Evolutionary conservation across 2,113 vertebrate genomes (phyloP).

Genomic region (Hydropotes inermis): DNA sequence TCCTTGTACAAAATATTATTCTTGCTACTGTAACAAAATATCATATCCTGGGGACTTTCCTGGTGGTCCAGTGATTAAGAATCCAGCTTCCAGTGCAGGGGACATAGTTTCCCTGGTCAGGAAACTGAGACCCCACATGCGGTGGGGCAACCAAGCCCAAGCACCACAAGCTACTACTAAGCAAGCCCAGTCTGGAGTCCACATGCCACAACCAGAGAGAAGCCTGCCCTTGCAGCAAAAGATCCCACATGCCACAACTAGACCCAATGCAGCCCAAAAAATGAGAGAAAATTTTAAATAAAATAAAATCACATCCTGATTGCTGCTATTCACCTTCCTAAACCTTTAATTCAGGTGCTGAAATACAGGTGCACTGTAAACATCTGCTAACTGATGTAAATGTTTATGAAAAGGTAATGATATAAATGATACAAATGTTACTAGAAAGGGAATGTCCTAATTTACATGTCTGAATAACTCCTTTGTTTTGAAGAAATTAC

Average conservation of each 20-base stretch:
- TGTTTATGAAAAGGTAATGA: neutral
- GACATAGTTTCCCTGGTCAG: neutral
- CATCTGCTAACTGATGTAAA: neutral
- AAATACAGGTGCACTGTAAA: neutral
- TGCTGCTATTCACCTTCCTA: neutral
- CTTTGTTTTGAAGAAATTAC: slow-evolving; percentile 10
- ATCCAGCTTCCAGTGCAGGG: neutral
- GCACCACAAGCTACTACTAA: neutral
- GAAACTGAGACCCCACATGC: neutral
- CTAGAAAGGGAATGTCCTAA: neutral
- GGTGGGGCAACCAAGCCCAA: neutral
- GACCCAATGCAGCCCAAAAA: neutral
- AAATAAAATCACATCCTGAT: neutral
- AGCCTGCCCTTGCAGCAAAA: neutral
- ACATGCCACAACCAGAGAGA: neutral
- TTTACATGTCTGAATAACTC: neutral
- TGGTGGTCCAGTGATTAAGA: neutral
- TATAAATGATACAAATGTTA: neutral
- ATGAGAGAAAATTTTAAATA: neutral
- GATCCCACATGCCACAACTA: neutral
- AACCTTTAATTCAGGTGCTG: neutral
- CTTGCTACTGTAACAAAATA: neutral
- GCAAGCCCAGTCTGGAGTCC: neutral
- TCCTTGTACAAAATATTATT: neutral
- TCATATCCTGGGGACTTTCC: neutral